phyloP scores from a whole-genome alignment of 1,140 invertebrate genomes.

The Mizuhopecten yessoensis region DNA sequence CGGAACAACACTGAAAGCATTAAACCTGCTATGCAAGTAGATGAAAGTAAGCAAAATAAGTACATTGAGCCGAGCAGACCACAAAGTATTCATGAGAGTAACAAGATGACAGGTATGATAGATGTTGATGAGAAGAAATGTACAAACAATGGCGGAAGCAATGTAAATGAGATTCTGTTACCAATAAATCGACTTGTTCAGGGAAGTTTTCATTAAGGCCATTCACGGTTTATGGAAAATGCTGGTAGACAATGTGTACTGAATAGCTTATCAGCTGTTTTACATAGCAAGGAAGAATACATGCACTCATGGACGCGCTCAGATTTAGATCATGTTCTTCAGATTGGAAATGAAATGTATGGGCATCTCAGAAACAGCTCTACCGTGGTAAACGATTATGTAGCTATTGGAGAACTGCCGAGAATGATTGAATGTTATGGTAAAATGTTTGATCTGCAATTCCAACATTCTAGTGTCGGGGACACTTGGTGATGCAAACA shows the following conservation, averaged over 20 bases:
- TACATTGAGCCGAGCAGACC: no score
- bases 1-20: no score
- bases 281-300: neutral
- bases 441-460: neutral
- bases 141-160: no score
- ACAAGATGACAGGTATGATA: no score
- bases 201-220: conserved; percentile 41
- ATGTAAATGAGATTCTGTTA: no score
- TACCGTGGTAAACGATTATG: no score
- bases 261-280: conserved; percentile 31
- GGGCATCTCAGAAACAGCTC: neutral
- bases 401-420: conserved; percentile 41
- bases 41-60: no score
- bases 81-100: no score
- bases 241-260: conserved; percentile 47
- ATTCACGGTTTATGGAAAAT: neutral
- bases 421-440: conserved; percentile 33
- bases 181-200: neutral
- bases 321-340: conserved; percentile 33
- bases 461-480: neutral
- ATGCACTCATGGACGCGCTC: neutral
- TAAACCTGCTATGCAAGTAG: no score
- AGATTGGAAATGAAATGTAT: conserved; percentile 42
- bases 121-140: no score
- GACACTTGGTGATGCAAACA: neutral